Percentiles rank a stretch among this genome's conserved stretches.
These are phyloP conservation scores for Margarornis squamiger DNA, from an alignment of 2,797 vertebrate genomes.

Conservation along the genomic window DNA sequence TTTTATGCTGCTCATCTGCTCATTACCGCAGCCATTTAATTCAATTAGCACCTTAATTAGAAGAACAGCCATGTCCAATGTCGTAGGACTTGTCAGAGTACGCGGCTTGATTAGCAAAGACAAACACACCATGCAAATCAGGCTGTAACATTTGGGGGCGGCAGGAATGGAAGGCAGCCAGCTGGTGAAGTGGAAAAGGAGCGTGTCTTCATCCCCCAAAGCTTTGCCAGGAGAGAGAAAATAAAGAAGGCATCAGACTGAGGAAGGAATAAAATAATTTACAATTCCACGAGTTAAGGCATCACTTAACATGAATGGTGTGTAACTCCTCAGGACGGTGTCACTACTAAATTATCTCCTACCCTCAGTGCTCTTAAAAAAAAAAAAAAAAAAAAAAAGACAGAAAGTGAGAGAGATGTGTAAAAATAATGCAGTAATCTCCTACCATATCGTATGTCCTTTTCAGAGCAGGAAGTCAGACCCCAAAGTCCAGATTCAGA, in stretches of 20 bases:
- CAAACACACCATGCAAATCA: slow-evolving; percentile 90
- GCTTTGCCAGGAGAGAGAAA: slow-evolving; percentile 51
- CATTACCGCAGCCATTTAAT: slow-evolving; percentile 98
- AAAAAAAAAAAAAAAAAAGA: background rate
- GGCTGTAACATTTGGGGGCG: slow-evolving; percentile 79
- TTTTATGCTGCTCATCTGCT: slow-evolving; percentile 96
- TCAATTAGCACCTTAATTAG: slow-evolving; percentile 99
- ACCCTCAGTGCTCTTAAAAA: slow-evolving; percentile 9
- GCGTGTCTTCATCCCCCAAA: slow-evolving; percentile 76
- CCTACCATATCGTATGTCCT: background rate
- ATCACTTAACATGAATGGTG: slow-evolving; percentile 63
- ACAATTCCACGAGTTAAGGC: slow-evolving; percentile 68
- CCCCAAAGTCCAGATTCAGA: background rate
- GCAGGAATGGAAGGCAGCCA: slow-evolving; percentile 71
- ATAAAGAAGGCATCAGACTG: slow-evolving; percentile 71
- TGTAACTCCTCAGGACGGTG: background rate
- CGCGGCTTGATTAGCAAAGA: slow-evolving; percentile 90
- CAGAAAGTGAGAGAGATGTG: background rate
- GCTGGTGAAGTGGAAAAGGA: slow-evolving; percentile 77
- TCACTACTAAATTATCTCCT: slow-evolving; percentile 27
- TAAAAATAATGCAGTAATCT: slow-evolving; percentile 30
- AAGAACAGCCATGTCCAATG: slow-evolving; percentile 95
- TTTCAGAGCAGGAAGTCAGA: background rate
- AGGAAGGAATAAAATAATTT: slow-evolving; percentile 68
- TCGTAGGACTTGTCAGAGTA: slow-evolving; percentile 87